A percentile compares a stretch with the other conserved stretches of the same genome.
Evolutionary conservation across 2,888 invertebrate species (phyloP).

Genomic region (Himalopsyche japonica): DNA sequence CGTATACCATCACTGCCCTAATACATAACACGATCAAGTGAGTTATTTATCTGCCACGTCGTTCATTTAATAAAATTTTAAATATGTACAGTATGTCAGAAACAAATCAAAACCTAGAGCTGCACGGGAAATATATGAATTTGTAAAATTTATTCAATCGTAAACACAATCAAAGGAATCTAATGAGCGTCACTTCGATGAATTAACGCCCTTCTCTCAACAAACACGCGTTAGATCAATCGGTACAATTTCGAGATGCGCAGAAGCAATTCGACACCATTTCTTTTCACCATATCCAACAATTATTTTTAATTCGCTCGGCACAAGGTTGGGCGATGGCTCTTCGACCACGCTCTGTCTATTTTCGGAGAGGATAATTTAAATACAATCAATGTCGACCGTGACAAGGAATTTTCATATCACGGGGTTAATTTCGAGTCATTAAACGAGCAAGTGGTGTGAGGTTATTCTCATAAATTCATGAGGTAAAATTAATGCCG

Average conservation of each 20-base stretch:
- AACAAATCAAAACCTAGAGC: too few species aligned
- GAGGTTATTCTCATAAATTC: background rate
- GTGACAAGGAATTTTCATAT: background rate
- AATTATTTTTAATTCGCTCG: background rate
- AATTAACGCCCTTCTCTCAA: too few species aligned
- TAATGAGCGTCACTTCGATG: too few species aligned
- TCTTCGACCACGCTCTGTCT: background rate
- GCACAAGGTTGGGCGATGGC: background rate
- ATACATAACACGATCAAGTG: too few species aligned
- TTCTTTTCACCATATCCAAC: background rate
- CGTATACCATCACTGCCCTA: too few species aligned
- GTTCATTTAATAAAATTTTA: too few species aligned
- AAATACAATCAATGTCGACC: background rate
- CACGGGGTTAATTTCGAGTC: background rate
- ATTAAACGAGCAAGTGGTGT: background rate
- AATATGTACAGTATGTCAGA: too few species aligned
- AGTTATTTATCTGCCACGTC: too few species aligned
- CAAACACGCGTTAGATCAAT: too few species aligned
- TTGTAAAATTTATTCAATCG: too few species aligned
- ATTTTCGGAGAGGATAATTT: background rate
- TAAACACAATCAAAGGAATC: too few species aligned
- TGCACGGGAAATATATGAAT: too few species aligned
- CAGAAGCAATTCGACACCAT: background rate
- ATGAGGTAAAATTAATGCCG: background rate
- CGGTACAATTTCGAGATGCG: background rate